Base-by-base conservation (phyloP, 2,888 invertebrate genomes). In the Brachypalpus laphriformis region DNA sequence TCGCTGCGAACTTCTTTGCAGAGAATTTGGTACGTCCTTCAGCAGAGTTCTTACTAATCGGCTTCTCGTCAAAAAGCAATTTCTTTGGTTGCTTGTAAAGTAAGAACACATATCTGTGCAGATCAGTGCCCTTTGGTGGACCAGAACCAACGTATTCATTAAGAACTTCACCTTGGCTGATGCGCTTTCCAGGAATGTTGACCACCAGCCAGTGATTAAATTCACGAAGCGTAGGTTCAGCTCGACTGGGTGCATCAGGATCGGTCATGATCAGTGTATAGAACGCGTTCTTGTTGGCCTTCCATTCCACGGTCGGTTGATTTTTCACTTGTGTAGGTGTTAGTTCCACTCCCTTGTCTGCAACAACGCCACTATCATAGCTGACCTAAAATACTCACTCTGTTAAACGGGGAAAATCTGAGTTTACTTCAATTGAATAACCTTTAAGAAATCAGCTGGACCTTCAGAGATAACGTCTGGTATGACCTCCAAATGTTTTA, bases 171-270 rank as follows among this genome's bases (percentile, higher is more conserved):
- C 98, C 98, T 7, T 94, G 93, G 0, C 91, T 89, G 3, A 98
- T 89, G 83, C 95, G 93, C 87, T 90, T 92, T n/a, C 96, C 97
- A 14, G 96, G 96, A 88, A 98, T 96, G 89, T 98, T 98, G 25
- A 94, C 96, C 0, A 98, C 96, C n/a, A 98, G 92, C 98, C 98
- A 98, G 91, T 98, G 98, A 89, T 96, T 96, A 96, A 96, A 98
- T 91, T 98, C 98, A 34, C 98, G 94, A 90, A 94, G 95, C 87
- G 93, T 96, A 0, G 97, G 98, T 8, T 96, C 94, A 45, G 93
- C 91, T 71, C 98, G 95, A 87, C 96, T 96, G 0, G 98, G 98
- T 8, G 98, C 98, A 93, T 98, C 98, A 0, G 98, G 98, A 93
- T 98, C 98, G 93, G 91, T 91, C 74, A 92, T 87, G 25, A 91